Evolutionary conservation across 2,113 vertebrate species (phyloP).

Genomic region (Prietella phreatophila): DNA sequence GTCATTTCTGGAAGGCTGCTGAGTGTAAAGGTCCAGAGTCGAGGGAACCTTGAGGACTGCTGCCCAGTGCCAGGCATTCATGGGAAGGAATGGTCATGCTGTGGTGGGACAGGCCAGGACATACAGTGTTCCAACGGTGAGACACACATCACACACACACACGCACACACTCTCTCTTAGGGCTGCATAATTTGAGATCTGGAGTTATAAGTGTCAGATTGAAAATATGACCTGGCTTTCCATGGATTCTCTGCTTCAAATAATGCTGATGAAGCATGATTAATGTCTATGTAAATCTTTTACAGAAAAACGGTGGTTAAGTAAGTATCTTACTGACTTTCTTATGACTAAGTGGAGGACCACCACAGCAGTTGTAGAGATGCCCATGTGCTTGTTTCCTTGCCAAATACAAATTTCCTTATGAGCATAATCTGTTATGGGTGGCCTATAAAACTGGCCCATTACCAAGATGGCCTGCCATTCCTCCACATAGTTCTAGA

Average conservation of each 20-base stretch:
- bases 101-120: constrained; percentile 66
- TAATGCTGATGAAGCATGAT: not conserved
- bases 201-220: not conserved
- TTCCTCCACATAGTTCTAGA: not conserved
- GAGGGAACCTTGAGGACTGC: constrained; percentile 78
- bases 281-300: not conserved
- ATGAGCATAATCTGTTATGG: not conserved
- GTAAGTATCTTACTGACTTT: not conserved
- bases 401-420: not conserved
- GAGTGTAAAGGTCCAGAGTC: constrained; percentile 84
- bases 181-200: not conserved
- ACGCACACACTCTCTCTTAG: not conserved
- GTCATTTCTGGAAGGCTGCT: constrained; percentile 76
- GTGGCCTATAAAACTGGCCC: not conserved
- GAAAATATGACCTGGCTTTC: not conserved
- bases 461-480: not conserved
- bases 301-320: not conserved
- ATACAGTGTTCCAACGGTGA: constrained; percentile 82
- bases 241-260: not conserved
- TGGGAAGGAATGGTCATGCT: constrained; percentile 75
- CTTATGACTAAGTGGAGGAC: not conserved
- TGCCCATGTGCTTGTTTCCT: not conserved
- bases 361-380: not conserved
- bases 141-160: not conserved
- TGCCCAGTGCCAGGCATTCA: constrained; percentile 62